These are phyloP conservation scores for Forbesichthys agassizii DNA, from an alignment of 2,113 vertebrate species.

Conservation along the genomic window DNA sequence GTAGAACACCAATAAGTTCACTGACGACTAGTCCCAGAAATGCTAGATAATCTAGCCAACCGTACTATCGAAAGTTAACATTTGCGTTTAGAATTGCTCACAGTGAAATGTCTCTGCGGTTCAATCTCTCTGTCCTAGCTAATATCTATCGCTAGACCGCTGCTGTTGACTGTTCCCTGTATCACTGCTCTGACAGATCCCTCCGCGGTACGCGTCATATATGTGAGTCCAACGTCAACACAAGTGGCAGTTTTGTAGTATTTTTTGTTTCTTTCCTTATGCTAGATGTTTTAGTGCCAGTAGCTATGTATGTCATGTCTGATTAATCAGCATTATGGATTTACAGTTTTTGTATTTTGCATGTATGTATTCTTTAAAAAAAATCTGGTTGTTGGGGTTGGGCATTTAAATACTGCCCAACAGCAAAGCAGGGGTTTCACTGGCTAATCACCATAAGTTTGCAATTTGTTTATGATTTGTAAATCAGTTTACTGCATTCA, in stretches of 20 bases:
- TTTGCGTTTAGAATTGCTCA: constrained; percentile 63
- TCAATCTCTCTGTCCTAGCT: constrained; percentile 44
- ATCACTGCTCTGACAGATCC: constrained; percentile 71
- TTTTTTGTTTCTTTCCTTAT: constrained; percentile 6
- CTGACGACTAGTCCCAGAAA: constrained; percentile 62
- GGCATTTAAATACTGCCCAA: too few relatives aligned
- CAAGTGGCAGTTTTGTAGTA: constrained; percentile 59
- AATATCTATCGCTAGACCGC: constrained; percentile 47
- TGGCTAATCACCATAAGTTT: too few relatives aligned
- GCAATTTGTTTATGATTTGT: too few relatives aligned
- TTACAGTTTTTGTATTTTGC: too few relatives aligned
- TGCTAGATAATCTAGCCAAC: constrained; percentile 69
- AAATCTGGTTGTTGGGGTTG: too few relatives aligned
- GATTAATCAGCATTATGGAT: background rate
- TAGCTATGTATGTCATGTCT: background rate
- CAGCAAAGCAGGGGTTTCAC: too few relatives aligned
- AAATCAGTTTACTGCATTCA: too few relatives aligned
- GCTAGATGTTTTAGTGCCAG: too few relatives aligned
- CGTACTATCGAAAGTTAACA: constrained; percentile 75
- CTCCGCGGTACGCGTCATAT: constrained; percentile 71
- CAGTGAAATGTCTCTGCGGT: constrained; percentile 54
- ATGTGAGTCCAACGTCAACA: constrained; percentile 55
- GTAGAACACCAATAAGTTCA: constrained; percentile 67
- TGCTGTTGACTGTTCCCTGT: constrained; percentile 44
- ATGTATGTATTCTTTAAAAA: too few relatives aligned